These are phyloP conservation scores for Urocolius indicus DNA, from an alignment of 2,113 vertebrate species.

Conservation along the genomic window DNA sequence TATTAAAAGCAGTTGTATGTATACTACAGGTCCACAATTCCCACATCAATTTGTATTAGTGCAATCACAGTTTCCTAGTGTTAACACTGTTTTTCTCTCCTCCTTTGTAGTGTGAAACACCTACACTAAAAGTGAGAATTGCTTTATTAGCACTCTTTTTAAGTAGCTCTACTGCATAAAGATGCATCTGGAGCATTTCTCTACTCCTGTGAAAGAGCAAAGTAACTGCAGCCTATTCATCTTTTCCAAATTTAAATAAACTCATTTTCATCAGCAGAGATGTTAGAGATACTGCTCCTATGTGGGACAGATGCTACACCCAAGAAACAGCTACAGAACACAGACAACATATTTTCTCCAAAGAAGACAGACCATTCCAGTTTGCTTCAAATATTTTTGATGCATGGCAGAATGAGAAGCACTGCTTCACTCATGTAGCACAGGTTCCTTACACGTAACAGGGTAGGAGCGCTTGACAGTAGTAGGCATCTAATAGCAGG, in stretches of 20 bases:
- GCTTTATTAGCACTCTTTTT: conserved; percentile 53
- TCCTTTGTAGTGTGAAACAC: conserved; percentile 17
- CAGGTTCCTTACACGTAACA: not conserved
- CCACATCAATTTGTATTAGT: conserved; percentile 9
- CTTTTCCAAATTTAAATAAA: not conserved
- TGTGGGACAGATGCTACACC: not conserved
- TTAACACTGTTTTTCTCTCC: conserved; percentile 19
- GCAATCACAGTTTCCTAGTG: conserved; percentile 17
- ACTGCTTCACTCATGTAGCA: not conserved
- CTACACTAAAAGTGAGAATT: conserved; percentile 26
- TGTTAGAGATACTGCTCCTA: not conserved
- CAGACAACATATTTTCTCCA: not conserved
- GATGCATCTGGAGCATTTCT: not conserved
- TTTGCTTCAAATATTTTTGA: not conserved
- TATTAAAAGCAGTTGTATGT: not conserved
- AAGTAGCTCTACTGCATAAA: conserved; percentile 7
- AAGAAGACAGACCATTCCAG: not conserved
- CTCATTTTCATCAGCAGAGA: not conserved
- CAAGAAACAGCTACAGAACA: not conserved
- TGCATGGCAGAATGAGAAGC: not conserved
- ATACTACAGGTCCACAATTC: not conserved
- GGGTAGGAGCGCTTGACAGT: not conserved
- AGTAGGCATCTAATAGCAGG: not conserved
- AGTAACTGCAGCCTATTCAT: not conserved
- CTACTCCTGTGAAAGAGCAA: not conserved